Percentiles rank a stretch among this genome's conserved stretches.
These are phyloP conservation scores for Drosophila paucipuncta DNA, from an alignment of 2,888 invertebrate species.

Conservation along the genomic window DNA sequence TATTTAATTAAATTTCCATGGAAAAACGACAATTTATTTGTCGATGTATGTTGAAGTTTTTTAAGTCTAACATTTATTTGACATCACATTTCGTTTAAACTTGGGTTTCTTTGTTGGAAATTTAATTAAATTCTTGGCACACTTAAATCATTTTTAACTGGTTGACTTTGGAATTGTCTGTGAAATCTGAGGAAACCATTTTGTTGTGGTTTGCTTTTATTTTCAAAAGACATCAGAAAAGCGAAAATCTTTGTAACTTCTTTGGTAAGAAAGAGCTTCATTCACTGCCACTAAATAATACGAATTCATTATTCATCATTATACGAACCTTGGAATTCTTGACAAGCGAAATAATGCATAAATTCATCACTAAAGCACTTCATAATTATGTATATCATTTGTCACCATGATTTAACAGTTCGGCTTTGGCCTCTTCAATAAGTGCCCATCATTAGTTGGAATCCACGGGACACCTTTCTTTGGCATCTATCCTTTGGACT, in stretches of 20 bases:
- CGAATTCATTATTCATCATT: constrained; percentile 26
- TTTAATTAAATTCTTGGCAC: background rate
- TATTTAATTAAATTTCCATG: background rate
- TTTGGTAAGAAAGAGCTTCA: background rate
- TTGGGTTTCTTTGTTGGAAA: background rate
- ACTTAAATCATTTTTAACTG: background rate
- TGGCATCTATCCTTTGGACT: background rate
- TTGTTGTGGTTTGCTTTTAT: no score
- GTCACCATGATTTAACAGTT: constrained; percentile 56
- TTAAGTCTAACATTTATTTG: background rate
- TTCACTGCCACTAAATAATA: constrained; percentile 12
- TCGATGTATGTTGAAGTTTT: background rate
- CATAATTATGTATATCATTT: constrained; percentile 56
- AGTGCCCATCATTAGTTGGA: constrained; percentile 47
- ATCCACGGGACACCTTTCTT: constrained; percentile 31
- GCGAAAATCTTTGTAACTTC: background rate
- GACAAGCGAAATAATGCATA: constrained; percentile 38
- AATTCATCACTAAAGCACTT: constrained; percentile 40
- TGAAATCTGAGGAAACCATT: background rate
- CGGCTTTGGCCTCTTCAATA: constrained; percentile 44
- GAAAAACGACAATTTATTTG: background rate
- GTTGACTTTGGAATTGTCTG: background rate
- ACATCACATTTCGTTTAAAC: background rate
- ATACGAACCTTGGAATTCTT: constrained; percentile 16
- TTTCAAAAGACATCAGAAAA: background rate